These are phyloP conservation scores for Orthonychiurus folsomi DNA, from an alignment of 2,888 invertebrate genomes.

Conservation along the genomic window DNA sequence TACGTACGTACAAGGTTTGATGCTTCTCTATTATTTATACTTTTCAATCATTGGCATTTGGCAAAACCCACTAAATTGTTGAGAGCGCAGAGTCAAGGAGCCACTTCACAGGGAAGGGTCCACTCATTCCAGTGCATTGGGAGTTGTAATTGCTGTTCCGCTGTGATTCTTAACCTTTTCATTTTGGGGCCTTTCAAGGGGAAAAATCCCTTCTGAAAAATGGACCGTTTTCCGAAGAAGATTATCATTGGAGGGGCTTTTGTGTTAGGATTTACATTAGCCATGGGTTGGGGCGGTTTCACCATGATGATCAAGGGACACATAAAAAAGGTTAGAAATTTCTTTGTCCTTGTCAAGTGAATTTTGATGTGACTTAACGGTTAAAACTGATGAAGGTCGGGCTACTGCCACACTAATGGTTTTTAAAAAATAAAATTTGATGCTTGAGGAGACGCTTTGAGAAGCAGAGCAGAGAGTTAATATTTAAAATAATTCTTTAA, in stretches of 20 bases:
- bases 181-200: too few relatives aligned
- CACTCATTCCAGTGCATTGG: too few relatives aligned
- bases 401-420: too few relatives aligned
- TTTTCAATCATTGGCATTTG: slow-evolving; percentile 1
- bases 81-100: background rate
- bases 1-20: background rate
- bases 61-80: background rate
- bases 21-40: background rate
- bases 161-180: background rate
- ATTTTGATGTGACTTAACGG: background rate
- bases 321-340: slow-evolving; percentile 30
- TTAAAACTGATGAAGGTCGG: background rate
- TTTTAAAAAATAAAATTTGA: too few relatives aligned
- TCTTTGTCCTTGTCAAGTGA: background rate
- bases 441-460: too few relatives aligned
- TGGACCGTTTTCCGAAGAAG: slow-evolving; percentile 38
- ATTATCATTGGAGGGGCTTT: slow-evolving; percentile 35
- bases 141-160: background rate
- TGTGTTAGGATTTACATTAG: slow-evolving; percentile 32
- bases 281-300: slow-evolving; percentile 39
- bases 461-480: too few relatives aligned
- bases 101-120: background rate
- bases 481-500: too few relatives aligned
- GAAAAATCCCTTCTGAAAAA: slow-evolving; percentile 11
- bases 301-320: slow-evolving; percentile 37